phyloP scores from a whole-genome alignment of 2,113 vertebrate species.

The Atlantisia rogersi region DNA sequence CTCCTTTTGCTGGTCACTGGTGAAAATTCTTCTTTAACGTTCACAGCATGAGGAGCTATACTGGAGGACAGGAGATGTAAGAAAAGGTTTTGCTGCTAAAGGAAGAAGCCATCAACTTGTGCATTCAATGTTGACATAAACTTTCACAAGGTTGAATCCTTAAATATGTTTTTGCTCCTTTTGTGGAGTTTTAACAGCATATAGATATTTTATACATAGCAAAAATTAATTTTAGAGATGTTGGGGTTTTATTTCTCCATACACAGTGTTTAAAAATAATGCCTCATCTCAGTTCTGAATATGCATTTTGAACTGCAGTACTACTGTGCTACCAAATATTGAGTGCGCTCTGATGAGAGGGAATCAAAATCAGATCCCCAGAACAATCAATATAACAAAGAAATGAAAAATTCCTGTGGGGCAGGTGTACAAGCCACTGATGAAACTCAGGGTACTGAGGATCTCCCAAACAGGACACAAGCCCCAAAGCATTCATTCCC shows the following conservation, averaged over 20 bases:
- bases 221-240: conserved; percentile 16
- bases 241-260: neutral
- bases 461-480: rapidly evolving
- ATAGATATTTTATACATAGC: neutral
- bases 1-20: neutral
- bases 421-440: neutral
- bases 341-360: neutral
- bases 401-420: rapidly evolving
- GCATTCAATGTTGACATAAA: neutral
- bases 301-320: neutral
- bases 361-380: neutral
- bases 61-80: neutral
- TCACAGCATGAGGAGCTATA: neutral
- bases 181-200: conserved; percentile 62
- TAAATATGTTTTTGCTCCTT: conserved; percentile 58
- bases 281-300: neutral
- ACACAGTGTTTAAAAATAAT: neutral
- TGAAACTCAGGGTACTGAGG: neutral
- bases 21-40: neutral
- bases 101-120: conserved; percentile 72
- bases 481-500: neutral
- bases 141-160: conserved; percentile 43
- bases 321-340: neutral
- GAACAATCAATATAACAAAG: neutral
- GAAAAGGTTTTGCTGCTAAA: conserved; percentile 57